These are phyloP conservation scores for Hemitrygon akajei DNA, from an alignment of 2,797 vertebrate species.

Conservation along the genomic window DNA sequence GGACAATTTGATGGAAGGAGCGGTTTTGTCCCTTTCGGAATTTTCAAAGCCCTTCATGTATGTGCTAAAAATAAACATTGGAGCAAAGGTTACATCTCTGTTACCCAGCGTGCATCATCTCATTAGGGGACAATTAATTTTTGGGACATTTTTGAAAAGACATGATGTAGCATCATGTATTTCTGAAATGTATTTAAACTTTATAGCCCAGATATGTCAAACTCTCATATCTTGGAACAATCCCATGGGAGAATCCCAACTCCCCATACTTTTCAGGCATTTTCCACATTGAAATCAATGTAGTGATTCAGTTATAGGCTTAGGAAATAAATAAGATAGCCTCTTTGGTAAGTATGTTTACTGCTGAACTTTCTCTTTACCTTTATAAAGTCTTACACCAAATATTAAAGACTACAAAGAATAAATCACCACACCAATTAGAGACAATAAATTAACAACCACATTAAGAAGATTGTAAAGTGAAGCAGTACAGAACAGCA, in stretches of 20 bases:
- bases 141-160: neutral
- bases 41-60: neutral
- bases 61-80: slow-evolving; percentile 3
- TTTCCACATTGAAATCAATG: neutral
- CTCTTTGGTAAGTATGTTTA: neutral
- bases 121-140: neutral
- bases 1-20: neutral
- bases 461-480: neutral
- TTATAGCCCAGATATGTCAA: neutral
- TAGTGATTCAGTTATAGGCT: neutral
- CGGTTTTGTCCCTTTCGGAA: neutral
- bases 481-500: neutral
- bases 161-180: neutral
- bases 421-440: neutral
- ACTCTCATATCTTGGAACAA: neutral
- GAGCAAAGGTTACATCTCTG: neutral
- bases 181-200: neutral
- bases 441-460: neutral
- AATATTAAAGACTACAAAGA: neutral
- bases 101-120: neutral
- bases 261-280: neutral
- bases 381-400: neutral
- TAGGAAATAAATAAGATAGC: neutral
- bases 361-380: neutral
- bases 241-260: neutral